Conservation (phyloP, 1,140 invertebrate genomes). For the Holotrichia oblita region DNA sequence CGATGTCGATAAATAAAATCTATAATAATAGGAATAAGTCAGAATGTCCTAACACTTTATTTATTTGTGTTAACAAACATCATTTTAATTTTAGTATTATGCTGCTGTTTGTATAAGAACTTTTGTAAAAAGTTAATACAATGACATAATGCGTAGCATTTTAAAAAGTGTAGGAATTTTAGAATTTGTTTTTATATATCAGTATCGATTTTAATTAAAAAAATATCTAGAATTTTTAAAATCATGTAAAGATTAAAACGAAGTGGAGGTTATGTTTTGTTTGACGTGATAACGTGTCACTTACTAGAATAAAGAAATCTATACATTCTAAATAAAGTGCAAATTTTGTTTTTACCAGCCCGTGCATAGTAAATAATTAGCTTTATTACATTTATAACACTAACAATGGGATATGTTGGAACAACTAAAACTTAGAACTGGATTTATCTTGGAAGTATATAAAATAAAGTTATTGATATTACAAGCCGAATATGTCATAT, state of each 20-base stretch:
- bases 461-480: background rate
- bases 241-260: too few relatives aligned
- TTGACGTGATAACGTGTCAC: background rate
- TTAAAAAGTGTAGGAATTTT: too few relatives aligned
- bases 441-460: background rate
- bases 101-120: background rate
- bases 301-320: background rate
- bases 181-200: too few relatives aligned
- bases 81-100: background rate
- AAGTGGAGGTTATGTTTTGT: too few relatives aligned
- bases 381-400: background rate
- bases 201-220: too few relatives aligned
- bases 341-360: background rate
- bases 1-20: background rate
- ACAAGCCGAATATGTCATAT: too few relatives aligned
- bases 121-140: background rate
- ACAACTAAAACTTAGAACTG: background rate
- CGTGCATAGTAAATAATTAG: background rate
- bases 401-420: background rate
- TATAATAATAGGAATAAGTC: background rate
- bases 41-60: background rate
- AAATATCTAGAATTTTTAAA: too few relatives aligned
- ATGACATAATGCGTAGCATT: background rate
- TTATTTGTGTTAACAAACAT: background rate
- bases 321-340: constrained; percentile 3